Percentiles rank a stretch among this genome's conserved stretches.
Conservation (phyloP, 2,888 invertebrate species). For the Caprella mutica region DNA sequence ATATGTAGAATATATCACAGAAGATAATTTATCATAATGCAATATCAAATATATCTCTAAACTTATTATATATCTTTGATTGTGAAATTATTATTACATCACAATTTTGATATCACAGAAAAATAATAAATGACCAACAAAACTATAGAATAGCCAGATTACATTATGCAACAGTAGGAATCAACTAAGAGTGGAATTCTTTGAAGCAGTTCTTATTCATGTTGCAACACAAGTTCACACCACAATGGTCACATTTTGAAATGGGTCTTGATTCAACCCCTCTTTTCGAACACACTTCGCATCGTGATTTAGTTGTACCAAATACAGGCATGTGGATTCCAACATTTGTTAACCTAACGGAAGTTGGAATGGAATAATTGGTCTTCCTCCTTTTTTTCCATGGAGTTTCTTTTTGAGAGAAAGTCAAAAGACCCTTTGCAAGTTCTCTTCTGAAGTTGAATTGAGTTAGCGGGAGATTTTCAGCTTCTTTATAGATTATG, state of each 20-base stretch:
- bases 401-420: neutral
- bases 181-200: too few species aligned
- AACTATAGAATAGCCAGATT: too few species aligned
- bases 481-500: slow-evolving; percentile 9
- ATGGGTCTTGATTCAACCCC: neutral
- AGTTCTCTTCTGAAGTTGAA: slow-evolving; percentile 15
- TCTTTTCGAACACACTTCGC: neutral
- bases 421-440: slow-evolving; percentile 7
- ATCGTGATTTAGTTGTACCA: neutral
- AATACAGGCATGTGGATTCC: neutral
- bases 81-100: too few species aligned
- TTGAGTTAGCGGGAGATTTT: neutral
- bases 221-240: neutral
- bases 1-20: too few species aligned
- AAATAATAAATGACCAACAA: too few species aligned
- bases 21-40: too few species aligned
- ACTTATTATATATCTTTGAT: too few species aligned
- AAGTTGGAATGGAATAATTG: neutral
- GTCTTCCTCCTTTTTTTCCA: slow-evolving; percentile 1
- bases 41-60: too few species aligned
- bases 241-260: too few species aligned
- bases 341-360: neutral
- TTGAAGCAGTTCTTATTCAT: neutral
- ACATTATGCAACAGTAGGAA: too few species aligned
- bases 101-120: too few species aligned